Conservation (phyloP, 30 jellyfish, hydroid and myxozoan genomes). For the Haliclystus octoradiatus region DNA sequence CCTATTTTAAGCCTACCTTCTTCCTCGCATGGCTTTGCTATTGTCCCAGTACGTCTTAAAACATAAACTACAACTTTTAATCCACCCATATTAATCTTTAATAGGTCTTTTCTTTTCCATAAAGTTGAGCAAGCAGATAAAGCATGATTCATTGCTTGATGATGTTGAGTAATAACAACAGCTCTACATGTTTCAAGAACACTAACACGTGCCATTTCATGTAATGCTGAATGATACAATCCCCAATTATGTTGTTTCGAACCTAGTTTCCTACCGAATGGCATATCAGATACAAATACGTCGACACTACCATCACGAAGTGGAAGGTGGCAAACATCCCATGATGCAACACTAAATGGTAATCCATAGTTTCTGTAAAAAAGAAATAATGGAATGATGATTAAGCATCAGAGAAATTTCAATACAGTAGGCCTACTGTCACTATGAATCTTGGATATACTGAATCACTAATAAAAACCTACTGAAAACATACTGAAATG, state of each 20-base stretch:
- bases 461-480: too few species aligned
- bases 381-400: not conserved
- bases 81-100: slow-evolving; percentile 82
- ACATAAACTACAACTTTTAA: slow-evolving; percentile 74
- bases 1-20: too few species aligned
- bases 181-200: too few species aligned
- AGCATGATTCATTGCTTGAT: slow-evolving; percentile 70
- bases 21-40: too few species aligned
- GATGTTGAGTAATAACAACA: slow-evolving; percentile 73
- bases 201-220: slow-evolving; percentile 75
- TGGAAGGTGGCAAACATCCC: slow-evolving; percentile 86
- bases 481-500: not conserved
- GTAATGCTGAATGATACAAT: slow-evolving; percentile 62
- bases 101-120: slow-evolving; percentile 55
- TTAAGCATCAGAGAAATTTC: not conserved
- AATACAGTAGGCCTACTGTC: too few species aligned
- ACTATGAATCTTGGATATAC: too few species aligned
- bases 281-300: slow-evolving; percentile 67
- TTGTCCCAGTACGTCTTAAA: slow-evolving; percentile 23
- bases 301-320: slow-evolving; percentile 64
- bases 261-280: slow-evolving; percentile 90
- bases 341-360: slow-evolving; percentile 40
- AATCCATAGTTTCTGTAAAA: not conserved
- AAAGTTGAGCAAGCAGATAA: slow-evolving; percentile 8
- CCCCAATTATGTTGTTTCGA: slow-evolving; percentile 46